Percentiles rank a stretch among this genome's conserved stretches.
phyloP scores from a whole-genome alignment of 1,140 invertebrate genomes.

The Mactra quadrangularis region DNA sequence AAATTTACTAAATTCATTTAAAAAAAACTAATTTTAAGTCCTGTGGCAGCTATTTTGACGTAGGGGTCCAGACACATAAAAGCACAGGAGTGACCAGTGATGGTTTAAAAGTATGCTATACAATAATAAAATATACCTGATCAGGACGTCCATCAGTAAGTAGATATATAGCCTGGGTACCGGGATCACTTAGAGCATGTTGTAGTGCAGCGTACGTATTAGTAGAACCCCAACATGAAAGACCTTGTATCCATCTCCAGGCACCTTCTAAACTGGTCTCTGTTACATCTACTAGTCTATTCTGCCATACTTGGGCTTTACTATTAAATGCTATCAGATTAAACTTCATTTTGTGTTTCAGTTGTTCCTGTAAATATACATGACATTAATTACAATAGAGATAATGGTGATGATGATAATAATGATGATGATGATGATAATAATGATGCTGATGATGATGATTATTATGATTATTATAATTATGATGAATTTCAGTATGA shows the following conservation, averaged over 20 bases:
- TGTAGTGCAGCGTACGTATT: slow-evolving; percentile 82
- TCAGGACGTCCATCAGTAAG: slow-evolving; percentile 83
- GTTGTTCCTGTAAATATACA: slow-evolving; percentile 79
- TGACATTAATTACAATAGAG: background rate
- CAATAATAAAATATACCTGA: too few relatives aligned
- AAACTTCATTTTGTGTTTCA: slow-evolving; percentile 82
- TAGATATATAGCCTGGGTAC: slow-evolving; percentile 83
- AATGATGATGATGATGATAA: too few relatives aligned
- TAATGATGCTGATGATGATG: too few relatives aligned
- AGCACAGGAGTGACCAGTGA: too few relatives aligned
- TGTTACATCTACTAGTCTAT: slow-evolving; percentile 81
- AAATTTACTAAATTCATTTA: too few relatives aligned
- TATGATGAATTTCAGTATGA: too few relatives aligned
- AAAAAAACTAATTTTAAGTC: too few relatives aligned
- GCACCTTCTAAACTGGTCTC: slow-evolving; percentile 79
- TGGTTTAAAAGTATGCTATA: too few relatives aligned
- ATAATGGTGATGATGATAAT: too few relatives aligned
- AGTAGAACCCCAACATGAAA: slow-evolving; percentile 82
- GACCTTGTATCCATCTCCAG: slow-evolving; percentile 82
- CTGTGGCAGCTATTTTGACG: too few relatives aligned
- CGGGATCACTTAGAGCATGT: slow-evolving; percentile 79
- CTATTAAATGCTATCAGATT: slow-evolving; percentile 82
- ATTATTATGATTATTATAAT: too few relatives aligned
- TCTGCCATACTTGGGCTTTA: slow-evolving; percentile 79
- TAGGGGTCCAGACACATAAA: too few relatives aligned